Evolutionary conservation across 2,888 invertebrate genomes (phyloP).

Genomic region (Conomelus anceps): DNA sequence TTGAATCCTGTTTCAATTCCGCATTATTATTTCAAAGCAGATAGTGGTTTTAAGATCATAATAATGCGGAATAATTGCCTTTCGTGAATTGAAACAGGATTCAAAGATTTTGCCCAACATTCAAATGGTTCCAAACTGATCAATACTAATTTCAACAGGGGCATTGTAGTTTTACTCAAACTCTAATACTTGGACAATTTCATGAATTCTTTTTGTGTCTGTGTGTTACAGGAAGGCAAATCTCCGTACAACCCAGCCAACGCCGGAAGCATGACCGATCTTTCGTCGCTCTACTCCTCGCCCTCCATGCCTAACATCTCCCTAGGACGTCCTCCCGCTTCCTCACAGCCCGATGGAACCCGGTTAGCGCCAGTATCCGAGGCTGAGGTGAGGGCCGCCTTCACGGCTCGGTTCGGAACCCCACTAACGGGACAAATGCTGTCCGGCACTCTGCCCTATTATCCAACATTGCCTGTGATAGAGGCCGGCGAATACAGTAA

Average conservation of each 20-base stretch:
- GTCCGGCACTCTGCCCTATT: slow-evolving; percentile 61
- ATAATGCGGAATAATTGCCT: no score
- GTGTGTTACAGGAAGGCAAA: slow-evolving; percentile 58
- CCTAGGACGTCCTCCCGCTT: slow-evolving; percentile 65
- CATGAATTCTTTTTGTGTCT: slow-evolving; percentile 21
- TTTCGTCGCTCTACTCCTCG: slow-evolving; percentile 76
- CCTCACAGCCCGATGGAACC: slow-evolving; percentile 43
- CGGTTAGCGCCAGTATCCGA: slow-evolving; percentile 61
- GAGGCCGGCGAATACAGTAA: slow-evolving; percentile 46
- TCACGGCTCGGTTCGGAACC: slow-evolving; percentile 59
- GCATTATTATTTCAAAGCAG: no score
- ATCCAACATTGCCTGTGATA: slow-evolving; percentile 56
- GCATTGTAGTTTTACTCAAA: neutral
- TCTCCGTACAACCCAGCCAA: slow-evolving; percentile 51
- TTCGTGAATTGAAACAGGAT: no score
- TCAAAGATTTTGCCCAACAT: no score
- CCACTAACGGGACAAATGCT: slow-evolving; percentile 59
- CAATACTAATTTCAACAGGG: no score
- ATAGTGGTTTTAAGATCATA: no score
- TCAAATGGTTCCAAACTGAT: no score
- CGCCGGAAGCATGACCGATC: slow-evolving; percentile 61
- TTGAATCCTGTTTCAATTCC: no score
- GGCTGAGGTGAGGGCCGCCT: slow-evolving; percentile 68
- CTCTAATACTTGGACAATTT: neutral
- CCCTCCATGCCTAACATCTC: slow-evolving; percentile 97